Percentiles rank a stretch among this genome's conserved stretches.
Evolutionary conservation across 2,113 vertebrate species (phyloP).

Genomic region (Prionailurus viverrinus): DNA sequence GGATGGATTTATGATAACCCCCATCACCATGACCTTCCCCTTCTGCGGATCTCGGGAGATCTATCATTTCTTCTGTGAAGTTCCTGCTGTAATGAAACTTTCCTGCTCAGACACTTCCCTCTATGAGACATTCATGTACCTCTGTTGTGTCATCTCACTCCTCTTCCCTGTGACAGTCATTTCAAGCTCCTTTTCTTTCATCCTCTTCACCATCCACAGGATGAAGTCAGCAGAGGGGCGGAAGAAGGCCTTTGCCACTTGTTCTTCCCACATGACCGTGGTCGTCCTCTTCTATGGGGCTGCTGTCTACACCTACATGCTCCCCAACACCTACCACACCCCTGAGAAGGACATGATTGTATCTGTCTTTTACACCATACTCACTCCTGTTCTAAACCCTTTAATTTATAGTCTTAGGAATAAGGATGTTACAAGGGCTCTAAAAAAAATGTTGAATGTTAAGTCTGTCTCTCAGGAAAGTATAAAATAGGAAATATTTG

Average conservation of each 20-base stretch:
- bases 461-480: not conserved
- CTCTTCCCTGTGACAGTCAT: conserved; percentile 55
- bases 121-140: not conserved
- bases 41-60: not conserved
- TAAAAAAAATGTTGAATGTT: not conserved
- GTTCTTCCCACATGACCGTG: conserved; percentile 72
- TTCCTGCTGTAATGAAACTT: not conserved
- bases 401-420: not conserved
- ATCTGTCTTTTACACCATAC: too few species aligned
- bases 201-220: conserved; percentile 49
- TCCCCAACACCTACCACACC: not conserved
- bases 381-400: too few species aligned
- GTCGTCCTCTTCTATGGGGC: conserved; percentile 72
- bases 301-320: conserved; percentile 51
- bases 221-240: conserved; percentile 50
- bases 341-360: too few species aligned
- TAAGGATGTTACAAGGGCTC: not conserved
- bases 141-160: conserved; percentile 61
- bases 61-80: conserved; percentile 35
- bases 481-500: not conserved
- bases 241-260: conserved; percentile 59
- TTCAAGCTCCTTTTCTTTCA: conserved; percentile 47
- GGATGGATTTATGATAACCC: not conserved
- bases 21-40: not conserved
- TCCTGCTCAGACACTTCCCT: not conserved